A percentile compares a stretch with the other conserved stretches of the same genome.
Conservation (phyloP, 2,797 vertebrate genomes). For the Pygocentrus nattereri region DNA sequence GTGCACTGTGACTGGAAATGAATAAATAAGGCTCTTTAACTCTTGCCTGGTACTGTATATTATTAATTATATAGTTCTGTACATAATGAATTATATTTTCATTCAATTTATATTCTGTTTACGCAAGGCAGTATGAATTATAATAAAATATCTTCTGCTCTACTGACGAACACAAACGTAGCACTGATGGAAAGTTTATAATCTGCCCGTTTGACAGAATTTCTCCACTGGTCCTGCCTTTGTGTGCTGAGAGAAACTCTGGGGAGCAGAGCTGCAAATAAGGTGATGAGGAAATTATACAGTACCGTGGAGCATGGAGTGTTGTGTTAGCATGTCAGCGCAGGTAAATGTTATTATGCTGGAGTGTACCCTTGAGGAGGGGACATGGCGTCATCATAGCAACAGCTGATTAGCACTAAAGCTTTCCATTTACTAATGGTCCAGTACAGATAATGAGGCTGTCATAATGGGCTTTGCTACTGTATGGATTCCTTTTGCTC, state of each 20-base stretch:
- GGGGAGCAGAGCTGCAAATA: neutral
- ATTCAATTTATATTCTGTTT: too few species aligned
- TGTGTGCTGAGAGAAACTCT: neutral
- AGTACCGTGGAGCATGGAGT: neutral
- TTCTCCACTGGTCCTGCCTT: neutral
- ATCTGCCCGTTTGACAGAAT: neutral
- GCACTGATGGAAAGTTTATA: neutral
- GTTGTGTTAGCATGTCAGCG: constrained; percentile 5
- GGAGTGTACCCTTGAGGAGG: constrained; percentile 9
- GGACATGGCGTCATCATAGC: constrained; percentile 10
- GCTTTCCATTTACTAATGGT: constrained; percentile 39
- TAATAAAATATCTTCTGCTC: too few species aligned
- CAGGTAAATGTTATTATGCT: constrained; percentile 4
- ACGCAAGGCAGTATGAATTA: too few species aligned
- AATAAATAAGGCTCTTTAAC: too few species aligned
- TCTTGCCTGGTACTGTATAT: too few species aligned
- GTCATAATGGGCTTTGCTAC: constrained; percentile 46
- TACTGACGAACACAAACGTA: too few species aligned
- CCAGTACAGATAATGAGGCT: constrained; percentile 40
- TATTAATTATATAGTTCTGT: too few species aligned
- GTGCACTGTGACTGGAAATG: too few species aligned
- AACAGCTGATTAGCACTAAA: constrained; percentile 45
- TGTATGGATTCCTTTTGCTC: constrained; percentile 42
- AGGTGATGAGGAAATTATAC: neutral
- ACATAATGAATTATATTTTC: too few species aligned